These are phyloP conservation scores for Tetraodon nigroviridis DNA, from an alignment of 2,113 vertebrate genomes.

Conservation along the genomic window DNA sequence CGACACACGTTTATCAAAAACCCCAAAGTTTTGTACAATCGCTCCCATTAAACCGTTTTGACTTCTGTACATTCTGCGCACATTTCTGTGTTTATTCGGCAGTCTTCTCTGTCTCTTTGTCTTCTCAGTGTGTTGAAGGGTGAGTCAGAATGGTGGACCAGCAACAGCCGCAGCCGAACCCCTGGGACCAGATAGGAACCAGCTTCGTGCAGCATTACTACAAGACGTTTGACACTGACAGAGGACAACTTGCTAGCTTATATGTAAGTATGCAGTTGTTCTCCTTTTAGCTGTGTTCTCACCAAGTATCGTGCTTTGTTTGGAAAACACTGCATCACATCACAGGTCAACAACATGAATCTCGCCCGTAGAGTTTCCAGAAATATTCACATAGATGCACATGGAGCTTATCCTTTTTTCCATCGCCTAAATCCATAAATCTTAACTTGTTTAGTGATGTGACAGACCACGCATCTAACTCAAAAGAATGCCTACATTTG, in stretches of 20 bases:
- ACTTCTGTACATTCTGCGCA: background rate
- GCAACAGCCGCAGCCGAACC: constrained; percentile 67
- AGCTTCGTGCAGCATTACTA: constrained; percentile 99
- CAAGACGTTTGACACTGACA: constrained; percentile 92
- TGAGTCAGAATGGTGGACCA: constrained; percentile 94
- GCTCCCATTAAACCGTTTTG: background rate
- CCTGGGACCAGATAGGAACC: constrained; percentile 99
- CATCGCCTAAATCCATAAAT: no score
- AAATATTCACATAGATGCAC: no score
- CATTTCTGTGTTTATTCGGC: constrained; percentile 11
- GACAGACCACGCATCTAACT: no score
- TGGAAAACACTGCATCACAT: no score
- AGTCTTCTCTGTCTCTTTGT: background rate
- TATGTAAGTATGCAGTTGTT: constrained; percentile 83
- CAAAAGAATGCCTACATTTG: no score
- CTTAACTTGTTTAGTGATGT: no score
- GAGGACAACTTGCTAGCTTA: constrained; percentile 91
- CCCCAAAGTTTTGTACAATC: background rate
- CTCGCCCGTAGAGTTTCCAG: no score
- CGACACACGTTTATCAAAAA: no score
- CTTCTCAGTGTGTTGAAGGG: constrained; percentile 76
- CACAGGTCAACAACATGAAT: no score
- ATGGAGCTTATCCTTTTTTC: no score
- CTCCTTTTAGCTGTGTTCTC: no score
- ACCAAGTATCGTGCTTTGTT: no score